Conservation (phyloP, 1,140 invertebrate species). For the Heterodera carotae region DNA sequence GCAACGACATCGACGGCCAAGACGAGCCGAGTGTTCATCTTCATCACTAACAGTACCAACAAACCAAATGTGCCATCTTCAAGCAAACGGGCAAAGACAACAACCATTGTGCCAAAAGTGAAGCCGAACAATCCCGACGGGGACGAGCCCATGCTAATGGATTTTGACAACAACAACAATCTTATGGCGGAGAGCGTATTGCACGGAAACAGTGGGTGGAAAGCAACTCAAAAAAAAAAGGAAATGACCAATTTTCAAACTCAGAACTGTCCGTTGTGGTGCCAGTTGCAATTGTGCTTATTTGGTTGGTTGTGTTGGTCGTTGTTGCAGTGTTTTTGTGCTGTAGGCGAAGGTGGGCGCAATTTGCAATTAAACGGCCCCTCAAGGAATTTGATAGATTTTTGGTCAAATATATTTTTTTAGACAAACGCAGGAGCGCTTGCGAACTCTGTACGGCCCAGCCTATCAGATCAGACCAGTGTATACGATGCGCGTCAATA, state of each 20-base stretch:
- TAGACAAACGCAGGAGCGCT: constrained; percentile 51
- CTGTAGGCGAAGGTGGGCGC: constrained; percentile 52
- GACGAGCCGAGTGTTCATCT: not conserved
- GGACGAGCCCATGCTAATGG: constrained; percentile 38
- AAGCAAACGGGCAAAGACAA: constrained; percentile 17
- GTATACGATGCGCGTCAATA: constrained; percentile 48
- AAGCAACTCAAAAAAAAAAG: not conserved
- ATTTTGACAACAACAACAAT: constrained; percentile 37
- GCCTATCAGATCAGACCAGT: constrained; percentile 58
- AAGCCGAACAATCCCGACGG: constrained; percentile 36
- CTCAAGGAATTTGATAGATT: not conserved
- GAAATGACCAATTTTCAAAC: constrained; percentile 6
- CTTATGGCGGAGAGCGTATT: constrained; percentile 39
- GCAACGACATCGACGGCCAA: constrained; percentile 9
- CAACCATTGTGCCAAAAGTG: constrained; percentile 23
- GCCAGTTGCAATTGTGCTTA: constrained; percentile 55
- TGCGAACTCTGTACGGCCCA: constrained; percentile 61
- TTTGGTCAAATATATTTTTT: constrained; percentile 5
- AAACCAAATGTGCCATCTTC: constrained; percentile 10
- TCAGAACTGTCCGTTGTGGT: constrained; percentile 59
- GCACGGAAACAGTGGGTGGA: constrained; percentile 3
- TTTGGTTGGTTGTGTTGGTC: constrained; percentile 59
- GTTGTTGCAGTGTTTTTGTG: constrained; percentile 59
- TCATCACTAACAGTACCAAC: constrained; percentile 5
- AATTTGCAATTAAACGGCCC: not conserved